A percentile compares a stretch with the other conserved stretches of the same genome.
Evolutionary conservation across 2,113 vertebrate species (phyloP).

Genomic region (Myrmecophaga tridactyla): DNA sequence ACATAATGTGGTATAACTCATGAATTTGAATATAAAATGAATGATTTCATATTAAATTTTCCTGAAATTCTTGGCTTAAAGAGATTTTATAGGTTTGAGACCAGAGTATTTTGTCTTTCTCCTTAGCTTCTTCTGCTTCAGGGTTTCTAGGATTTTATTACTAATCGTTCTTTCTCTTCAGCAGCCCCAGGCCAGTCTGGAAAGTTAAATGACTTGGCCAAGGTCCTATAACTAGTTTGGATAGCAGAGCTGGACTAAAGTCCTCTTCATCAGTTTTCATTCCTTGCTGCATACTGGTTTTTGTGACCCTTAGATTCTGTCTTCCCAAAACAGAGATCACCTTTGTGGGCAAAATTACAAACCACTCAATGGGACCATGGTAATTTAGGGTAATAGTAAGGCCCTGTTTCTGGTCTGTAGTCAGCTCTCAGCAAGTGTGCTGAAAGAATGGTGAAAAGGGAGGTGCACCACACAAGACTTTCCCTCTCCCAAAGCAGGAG

Average conservation of each 20-base stretch:
- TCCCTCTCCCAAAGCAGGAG: too few relatives aligned
- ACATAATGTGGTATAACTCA: constrained; percentile 8
- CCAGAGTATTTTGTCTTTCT: not conserved
- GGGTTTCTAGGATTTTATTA: not conserved
- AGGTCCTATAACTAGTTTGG: not conserved
- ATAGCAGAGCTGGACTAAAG: not conserved
- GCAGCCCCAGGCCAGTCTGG: not conserved
- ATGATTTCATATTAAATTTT: constrained; percentile 54
- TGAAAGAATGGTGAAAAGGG: not conserved
- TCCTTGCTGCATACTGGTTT: not conserved
- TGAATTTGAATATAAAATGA: constrained; percentile 63
- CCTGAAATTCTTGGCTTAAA: constrained; percentile 17
- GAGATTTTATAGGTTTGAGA: not conserved
- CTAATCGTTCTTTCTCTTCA: not conserved
- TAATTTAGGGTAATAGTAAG: not conserved
- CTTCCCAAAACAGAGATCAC: constrained; percentile 3
- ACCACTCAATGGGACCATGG: not conserved
- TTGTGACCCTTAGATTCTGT: not conserved
- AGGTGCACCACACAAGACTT: not conserved
- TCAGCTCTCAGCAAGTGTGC: not conserved
- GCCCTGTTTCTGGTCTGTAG: not conserved
- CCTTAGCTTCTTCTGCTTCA: not conserved
- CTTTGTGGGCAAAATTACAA: not conserved
- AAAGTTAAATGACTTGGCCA: not conserved
- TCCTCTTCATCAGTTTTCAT: not conserved